These are phyloP conservation scores for Abrostola tripartita DNA, from an alignment of 2,888 invertebrate species.

Conservation along the genomic window DNA sequence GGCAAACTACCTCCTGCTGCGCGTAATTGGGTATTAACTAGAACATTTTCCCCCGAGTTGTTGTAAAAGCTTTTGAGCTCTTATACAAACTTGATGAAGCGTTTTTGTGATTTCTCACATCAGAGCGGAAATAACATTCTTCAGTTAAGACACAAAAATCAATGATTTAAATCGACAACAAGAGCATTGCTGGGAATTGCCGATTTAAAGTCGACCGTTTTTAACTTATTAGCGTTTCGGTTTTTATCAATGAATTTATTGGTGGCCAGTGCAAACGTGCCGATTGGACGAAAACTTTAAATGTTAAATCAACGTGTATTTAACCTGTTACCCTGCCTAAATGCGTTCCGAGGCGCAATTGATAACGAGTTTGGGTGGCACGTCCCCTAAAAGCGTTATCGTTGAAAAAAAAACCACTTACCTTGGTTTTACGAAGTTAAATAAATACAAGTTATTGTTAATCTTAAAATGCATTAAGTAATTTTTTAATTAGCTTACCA, in stretches of 20 bases:
- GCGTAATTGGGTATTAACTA: neutral
- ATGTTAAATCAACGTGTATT: slow-evolving; percentile 80
- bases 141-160: slow-evolving; percentile 50
- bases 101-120: slow-evolving; percentile 23
- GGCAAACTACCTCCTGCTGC: too few relatives aligned
- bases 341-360: slow-evolving; percentile 75
- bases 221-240: slow-evolving; percentile 78
- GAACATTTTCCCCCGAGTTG: neutral
- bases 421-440: slow-evolving; percentile 53
- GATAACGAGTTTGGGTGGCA: slow-evolving; percentile 84
- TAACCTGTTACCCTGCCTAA: slow-evolving; percentile 75
- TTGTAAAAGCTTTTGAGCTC: neutral
- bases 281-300: slow-evolving; percentile 73
- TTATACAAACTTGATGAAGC: neutral
- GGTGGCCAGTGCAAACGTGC: slow-evolving; percentile 70
- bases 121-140: slow-evolving; percentile 38
- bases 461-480: slow-evolving; percentile 72
- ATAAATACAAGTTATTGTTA: slow-evolving; percentile 64
- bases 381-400: slow-evolving; percentile 76
- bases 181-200: slow-evolving; percentile 56
- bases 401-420: slow-evolving; percentile 61
- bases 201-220: slow-evolving; percentile 66
- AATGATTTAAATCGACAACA: slow-evolving; percentile 54
- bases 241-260: slow-evolving; percentile 85
- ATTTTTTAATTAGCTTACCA: slow-evolving; percentile 64